phyloP scores from a whole-genome alignment of 53 echinoderm and acorn worm species.

The Crossaster papposus region DNA sequence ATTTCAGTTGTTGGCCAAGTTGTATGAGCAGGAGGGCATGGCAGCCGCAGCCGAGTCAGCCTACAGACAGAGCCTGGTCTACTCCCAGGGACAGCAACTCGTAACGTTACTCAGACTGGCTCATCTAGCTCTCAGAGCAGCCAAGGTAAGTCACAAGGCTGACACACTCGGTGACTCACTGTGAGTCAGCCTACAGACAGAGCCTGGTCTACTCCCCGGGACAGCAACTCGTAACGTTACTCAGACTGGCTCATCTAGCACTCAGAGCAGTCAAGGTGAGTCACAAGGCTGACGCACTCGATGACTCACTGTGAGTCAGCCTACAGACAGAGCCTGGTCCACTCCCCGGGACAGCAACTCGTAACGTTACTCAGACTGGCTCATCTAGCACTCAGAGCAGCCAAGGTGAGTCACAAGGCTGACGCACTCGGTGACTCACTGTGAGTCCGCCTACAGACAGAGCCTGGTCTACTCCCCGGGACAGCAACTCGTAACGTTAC shows the following conservation, averaged over 20 bases:
- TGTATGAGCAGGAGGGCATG: slow-evolving; percentile 52
- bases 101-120: slow-evolving; percentile 70
- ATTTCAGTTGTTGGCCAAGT: slow-evolving; percentile 58
- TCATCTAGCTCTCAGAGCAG: slow-evolving; percentile 62
- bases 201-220: slow-evolving; percentile 41
- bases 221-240: slow-evolving; percentile 46
- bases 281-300: background rate
- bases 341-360: slow-evolving; percentile 44
- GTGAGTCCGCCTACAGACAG: background rate
- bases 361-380: slow-evolving; percentile 68
- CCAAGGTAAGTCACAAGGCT: slow-evolving; percentile 23
- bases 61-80: slow-evolving; percentile 54
- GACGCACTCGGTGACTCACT: background rate
- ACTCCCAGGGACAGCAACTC: slow-evolving; percentile 46
- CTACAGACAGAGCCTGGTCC: slow-evolving; percentile 44
- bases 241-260: slow-evolving; percentile 67
- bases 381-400: slow-evolving; percentile 61
- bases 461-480: background rate
- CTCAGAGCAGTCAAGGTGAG: slow-evolving; percentile 55
- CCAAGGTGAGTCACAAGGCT: slow-evolving; percentile 17
- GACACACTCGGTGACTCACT: background rate
- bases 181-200: slow-evolving; percentile 45
- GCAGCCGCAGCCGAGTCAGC: slow-evolving; percentile 61
- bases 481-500: slow-evolving; percentile 11
- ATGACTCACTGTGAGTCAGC: slow-evolving; percentile 4